Evolutionary conservation across 2,888 invertebrate genomes (phyloP).

Genomic region (Dichetophora obliterata): DNA sequence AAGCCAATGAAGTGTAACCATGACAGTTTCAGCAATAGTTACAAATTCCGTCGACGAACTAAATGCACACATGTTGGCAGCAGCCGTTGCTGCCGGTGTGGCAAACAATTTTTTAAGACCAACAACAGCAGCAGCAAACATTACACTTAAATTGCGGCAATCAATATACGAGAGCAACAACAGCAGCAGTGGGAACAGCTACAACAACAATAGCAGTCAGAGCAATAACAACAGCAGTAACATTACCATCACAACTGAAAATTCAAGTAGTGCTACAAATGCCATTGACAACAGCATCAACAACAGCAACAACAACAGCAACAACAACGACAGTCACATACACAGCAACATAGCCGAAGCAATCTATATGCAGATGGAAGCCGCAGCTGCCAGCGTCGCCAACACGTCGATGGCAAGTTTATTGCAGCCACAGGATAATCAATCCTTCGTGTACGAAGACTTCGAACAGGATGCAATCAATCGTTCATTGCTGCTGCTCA

Average conservation of each 20-base stretch:
- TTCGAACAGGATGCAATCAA: constrained; percentile 41
- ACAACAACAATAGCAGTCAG: not conserved
- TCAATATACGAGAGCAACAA: constrained; percentile 7
- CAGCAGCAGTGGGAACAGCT: no score
- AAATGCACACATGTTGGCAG: constrained; percentile 3
- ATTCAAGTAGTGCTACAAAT: not conserved
- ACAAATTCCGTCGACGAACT: constrained; percentile 47
- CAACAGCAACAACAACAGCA: constrained; percentile 33
- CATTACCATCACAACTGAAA: constrained; percentile 1
- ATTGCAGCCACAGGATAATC: constrained; percentile 17
- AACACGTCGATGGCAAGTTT: constrained; percentile 27
- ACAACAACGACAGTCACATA: constrained; percentile 22
- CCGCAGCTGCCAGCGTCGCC: constrained; percentile 9
- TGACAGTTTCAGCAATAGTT: constrained; percentile 43
- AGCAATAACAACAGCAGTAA: not conserved
- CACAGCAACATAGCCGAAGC: not conserved
- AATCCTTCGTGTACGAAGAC: constrained; percentile 39
- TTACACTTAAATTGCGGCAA: constrained; percentile 8
- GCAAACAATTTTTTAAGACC: constrained; percentile 4
- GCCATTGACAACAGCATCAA: constrained; percentile 26
- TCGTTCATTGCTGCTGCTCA: constrained; percentile 40
- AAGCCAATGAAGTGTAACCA: constrained; percentile 44
- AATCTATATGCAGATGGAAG: not conserved
- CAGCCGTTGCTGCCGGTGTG: not conserved
- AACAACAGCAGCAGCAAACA: constrained; percentile 16